phyloP scores from a whole-genome alignment of 2,797 vertebrate species.

The Petrocephalus sullivani region DNA sequence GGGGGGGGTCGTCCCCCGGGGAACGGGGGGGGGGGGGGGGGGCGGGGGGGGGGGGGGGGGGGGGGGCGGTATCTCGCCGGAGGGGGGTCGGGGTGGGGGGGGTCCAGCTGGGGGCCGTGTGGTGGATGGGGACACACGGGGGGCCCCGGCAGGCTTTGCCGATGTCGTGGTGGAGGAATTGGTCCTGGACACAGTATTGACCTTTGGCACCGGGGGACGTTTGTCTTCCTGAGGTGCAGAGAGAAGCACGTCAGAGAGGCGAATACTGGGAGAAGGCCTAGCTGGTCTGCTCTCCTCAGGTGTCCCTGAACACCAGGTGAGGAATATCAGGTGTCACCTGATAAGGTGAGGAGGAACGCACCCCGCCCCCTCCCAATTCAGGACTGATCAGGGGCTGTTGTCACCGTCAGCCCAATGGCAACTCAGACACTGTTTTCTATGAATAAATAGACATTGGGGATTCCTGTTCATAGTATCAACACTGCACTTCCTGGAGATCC shows the following conservation, averaged over 20 bases:
- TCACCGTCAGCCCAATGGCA: background rate
- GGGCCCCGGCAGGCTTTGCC: slow-evolving; percentile 41
- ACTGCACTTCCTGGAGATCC: background rate
- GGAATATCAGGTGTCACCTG: background rate
- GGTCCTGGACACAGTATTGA: slow-evolving; percentile 51
- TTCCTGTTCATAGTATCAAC: background rate
- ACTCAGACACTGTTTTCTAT: background rate
- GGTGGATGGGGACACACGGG: slow-evolving; percentile 38
- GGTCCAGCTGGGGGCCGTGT: slow-evolving; percentile 34
- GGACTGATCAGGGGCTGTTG: background rate
- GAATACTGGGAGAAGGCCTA: background rate
- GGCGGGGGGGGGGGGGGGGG: background rate
- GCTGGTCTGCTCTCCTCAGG: background rate
- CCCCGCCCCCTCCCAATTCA: background rate
- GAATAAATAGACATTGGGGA: background rate
- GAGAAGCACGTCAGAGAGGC: background rate
- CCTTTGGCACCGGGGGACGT: slow-evolving; percentile 66
- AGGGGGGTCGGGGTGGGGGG: slow-evolving; percentile 49
- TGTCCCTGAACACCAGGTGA: background rate
- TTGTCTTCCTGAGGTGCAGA: slow-evolving; percentile 55
- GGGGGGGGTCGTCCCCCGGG: too few relatives aligned
- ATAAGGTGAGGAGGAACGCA: background rate
- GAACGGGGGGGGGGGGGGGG: background rate
- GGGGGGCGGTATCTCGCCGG: slow-evolving; percentile 37
- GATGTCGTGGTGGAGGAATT: slow-evolving; percentile 50